Evolutionary conservation across 2,888 invertebrate species (phyloP), one percentile per base, ranked within the genome.

Genomic region (Alentia gelatinosa): DNA sequence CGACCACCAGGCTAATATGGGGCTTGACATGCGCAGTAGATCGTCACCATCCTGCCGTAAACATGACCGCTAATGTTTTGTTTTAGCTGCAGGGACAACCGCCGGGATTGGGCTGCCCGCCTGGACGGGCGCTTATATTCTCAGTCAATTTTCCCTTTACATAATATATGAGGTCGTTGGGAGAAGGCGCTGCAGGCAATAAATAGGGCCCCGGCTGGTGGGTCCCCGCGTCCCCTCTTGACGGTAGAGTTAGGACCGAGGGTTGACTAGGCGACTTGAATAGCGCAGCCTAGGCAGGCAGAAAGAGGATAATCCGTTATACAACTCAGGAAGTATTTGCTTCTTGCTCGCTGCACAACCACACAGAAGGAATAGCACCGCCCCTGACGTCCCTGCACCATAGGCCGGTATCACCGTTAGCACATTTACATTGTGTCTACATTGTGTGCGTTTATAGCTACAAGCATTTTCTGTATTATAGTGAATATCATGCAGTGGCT

Each of bases 1-100:
- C 30, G 68, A 68, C 68, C 68, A 68, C 30, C 26, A 37, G 79
- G 79, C 79, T 79, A 79, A 79, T 37, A 79, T 37, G 79, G 39
- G n/a, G 37, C 39, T 79, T 79, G 79, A 39, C 39, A 79, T 26
- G 37, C 9, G 79, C 79, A 1, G 37, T 35, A 39, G 26, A 68
- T 68, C 33, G 68, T 30, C 68, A 68, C 30, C 68, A 68, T 30
- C 68, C 68, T 15, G 30, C 68, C 23, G 68, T 68, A 68, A 68
- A 68, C 68, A 39, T 79, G 79, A n/a, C 23, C 79, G 79, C 39
- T 79, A 79, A 79, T 79, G 79, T 15, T 79, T 79, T 79, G 79
- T 79, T 79, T 79, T 35, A 35, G 79, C 37, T 23, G 37, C 9
- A 19, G 35, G 79, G 35, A 79, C 79, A 79, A 35, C 12, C 37